Base-by-base conservation (phyloP, 35 echinoderm and acorn worm species). In the Hemicentrotus pulcherrimus region DNA sequence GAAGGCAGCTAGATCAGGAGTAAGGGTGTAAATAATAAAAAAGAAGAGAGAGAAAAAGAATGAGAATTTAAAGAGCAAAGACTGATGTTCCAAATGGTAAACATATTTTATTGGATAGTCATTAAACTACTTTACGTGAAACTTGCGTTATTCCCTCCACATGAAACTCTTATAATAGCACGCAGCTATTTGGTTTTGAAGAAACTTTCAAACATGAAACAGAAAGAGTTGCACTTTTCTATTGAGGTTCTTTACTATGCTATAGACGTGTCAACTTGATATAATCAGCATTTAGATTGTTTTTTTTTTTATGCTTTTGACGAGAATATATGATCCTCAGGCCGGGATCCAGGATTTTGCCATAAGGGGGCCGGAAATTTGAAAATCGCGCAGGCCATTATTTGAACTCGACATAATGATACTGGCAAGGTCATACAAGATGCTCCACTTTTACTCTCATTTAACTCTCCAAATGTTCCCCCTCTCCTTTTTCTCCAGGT, bases 101-200 rank as follows among this genome's bases (percentile, higher is more conserved):
- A 78, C 5, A 78, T 2, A 78, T 78, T 78, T 78, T n/a, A 78
- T 78, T 28, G 65, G 19, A 22, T 28, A 78, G 65, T 78, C 65
- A n/a, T 78, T 78, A 78, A 78, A 28, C 65, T 78, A 78, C 65
- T 78, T 78, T 78, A n/a, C 65, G 65, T 78, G 65, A 28, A 78
- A 28, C 65, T 78, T 78, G 65, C 65, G 6, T n/a, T 28, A 78
- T 78, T 78, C 65, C 65, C 19, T 78, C 65, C 65, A 5, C 65
- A 78, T 78, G 8, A 78, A 78, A 28, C 24, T 28, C 65, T 78
- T 18, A 78, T 78, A 6, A 22, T 3, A 28, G 19, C 65, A 78
- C 65, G 65, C 28, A 78, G 19, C 6, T 8, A 28, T 78, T n/a
- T 28, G 61, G 65, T n/a, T 78, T 78, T 78, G 7, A 78, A 55